These are phyloP conservation scores for Cyclophora punctaria DNA, from an alignment of 2,888 invertebrate genomes.

Conservation along the genomic window DNA sequence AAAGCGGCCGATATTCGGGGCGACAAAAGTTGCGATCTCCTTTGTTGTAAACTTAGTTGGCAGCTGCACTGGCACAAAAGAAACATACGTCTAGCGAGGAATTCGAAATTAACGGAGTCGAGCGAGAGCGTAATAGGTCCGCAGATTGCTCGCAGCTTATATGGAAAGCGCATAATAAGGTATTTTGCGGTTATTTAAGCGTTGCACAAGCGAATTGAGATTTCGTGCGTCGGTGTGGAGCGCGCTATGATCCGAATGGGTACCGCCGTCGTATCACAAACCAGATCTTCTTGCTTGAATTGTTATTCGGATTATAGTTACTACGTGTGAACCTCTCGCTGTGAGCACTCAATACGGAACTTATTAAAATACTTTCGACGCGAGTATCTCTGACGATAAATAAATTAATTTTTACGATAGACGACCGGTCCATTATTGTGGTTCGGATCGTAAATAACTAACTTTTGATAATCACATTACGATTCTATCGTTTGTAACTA, in stretches of 20 bases:
- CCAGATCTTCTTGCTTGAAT: slow-evolving; percentile 58
- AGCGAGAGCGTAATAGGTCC: slow-evolving; percentile 56
- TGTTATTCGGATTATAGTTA: slow-evolving; percentile 48
- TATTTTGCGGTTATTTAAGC: slow-evolving; percentile 73
- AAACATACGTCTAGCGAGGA: slow-evolving; percentile 52
- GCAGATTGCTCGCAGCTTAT: slow-evolving; percentile 67
- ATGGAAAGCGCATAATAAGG: slow-evolving; percentile 73
- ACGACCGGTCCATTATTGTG: no score
- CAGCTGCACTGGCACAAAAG: slow-evolving; percentile 64
- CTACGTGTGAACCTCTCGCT: slow-evolving; percentile 53
- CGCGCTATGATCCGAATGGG: slow-evolving; percentile 49
- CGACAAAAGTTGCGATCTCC: slow-evolving; percentile 67
- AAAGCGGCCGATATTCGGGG: slow-evolving; percentile 55
- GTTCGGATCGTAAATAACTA: no score
- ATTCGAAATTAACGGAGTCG: slow-evolving; percentile 65
- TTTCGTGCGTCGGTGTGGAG: slow-evolving; percentile 62
- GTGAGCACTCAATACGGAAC: slow-evolving; percentile 43
- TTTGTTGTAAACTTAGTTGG: slow-evolving; percentile 56
- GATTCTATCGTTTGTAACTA: no score
- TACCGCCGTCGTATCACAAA: slow-evolving; percentile 47
- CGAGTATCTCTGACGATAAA: not conserved
- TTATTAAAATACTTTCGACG: slow-evolving; percentile 48
- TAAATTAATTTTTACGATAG: no score
- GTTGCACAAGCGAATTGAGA: slow-evolving; percentile 70
- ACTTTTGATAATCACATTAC: no score